These are phyloP conservation scores for Smittia sp. DNA, from an alignment of 2,888 invertebrate species.

Conservation along the genomic window DNA sequence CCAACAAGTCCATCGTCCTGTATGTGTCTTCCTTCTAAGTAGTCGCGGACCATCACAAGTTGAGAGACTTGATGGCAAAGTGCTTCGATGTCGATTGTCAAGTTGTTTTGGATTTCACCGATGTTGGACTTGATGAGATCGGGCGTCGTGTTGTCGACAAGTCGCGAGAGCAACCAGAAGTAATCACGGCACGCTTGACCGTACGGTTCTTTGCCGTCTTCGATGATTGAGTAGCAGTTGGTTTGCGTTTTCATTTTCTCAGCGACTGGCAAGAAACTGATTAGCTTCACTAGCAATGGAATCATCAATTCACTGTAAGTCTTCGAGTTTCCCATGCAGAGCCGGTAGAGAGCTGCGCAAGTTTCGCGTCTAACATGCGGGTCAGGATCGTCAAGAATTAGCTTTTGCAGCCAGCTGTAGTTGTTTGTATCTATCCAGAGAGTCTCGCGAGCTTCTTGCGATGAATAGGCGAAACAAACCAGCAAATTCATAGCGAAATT, in stretches of 20 bases:
- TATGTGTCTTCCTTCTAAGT: slow-evolving; percentile 74
- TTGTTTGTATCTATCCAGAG: slow-evolving; percentile 74
- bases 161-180: slow-evolving; percentile 86
- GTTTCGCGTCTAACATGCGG: slow-evolving; percentile 87
- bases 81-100: slow-evolving; percentile 68
- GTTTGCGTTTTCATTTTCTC: slow-evolving; percentile 74
- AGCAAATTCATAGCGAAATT: slow-evolving; percentile 90
- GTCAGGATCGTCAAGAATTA: slow-evolving; percentile 89
- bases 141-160: slow-evolving; percentile 81
- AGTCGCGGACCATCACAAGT: slow-evolving; percentile 74
- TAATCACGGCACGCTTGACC: slow-evolving; percentile 93
- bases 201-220: slow-evolving; percentile 89
- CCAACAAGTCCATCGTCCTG: slow-evolving; percentile 92
- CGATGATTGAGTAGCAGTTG: slow-evolving; percentile 53
- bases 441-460: slow-evolving; percentile 70
- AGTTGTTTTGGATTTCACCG: slow-evolving; percentile 56
- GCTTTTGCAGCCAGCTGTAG: slow-evolving; percentile 76
- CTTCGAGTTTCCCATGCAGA: slow-evolving; percentile 68
- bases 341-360: slow-evolving; percentile 85
- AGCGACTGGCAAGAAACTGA: slow-evolving; percentile 78
- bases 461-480: slow-evolving; percentile 90
- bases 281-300: slow-evolving; percentile 75
- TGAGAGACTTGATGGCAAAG: slow-evolving; percentile 70
- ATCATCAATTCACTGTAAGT: slow-evolving; percentile 64
- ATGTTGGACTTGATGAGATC: slow-evolving; percentile 69